phyloP scores from a whole-genome alignment of 2,888 invertebrate species.

The Callinectes sapidus region DNA sequence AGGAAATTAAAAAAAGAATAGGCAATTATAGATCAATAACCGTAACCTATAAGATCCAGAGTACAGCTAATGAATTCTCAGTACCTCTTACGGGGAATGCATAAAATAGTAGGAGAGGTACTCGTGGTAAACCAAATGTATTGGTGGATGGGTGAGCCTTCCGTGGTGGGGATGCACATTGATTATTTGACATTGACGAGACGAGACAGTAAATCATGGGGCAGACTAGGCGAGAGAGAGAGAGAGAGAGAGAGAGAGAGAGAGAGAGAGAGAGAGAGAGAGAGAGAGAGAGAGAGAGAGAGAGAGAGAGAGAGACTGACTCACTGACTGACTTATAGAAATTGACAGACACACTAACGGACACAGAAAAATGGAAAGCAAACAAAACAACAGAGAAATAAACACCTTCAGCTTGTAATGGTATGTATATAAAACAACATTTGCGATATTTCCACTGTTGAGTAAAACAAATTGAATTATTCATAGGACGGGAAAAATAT shows the following conservation, averaged over 20 bases:
- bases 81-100: background rate
- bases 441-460: background rate
- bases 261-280: background rate
- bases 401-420: background rate
- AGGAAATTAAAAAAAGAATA: no score
- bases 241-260: background rate
- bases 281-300: slow-evolving; percentile 1
- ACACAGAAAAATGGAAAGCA: background rate
- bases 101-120: background rate
- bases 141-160: background rate
- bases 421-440: background rate
- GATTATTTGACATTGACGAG: background rate
- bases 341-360: background rate
- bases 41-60: background rate
- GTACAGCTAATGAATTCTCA: background rate
- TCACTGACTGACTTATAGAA: background rate
- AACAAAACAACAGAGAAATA: background rate
- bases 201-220: background rate
- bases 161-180: background rate
- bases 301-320: background rate
- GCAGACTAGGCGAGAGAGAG: background rate
- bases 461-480: background rate
- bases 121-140: background rate
- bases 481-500: background rate
- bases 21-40: no score